phyloP scores from a whole-genome alignment of 2,888 invertebrate genomes.

The Cosmia pyralina region DNA sequence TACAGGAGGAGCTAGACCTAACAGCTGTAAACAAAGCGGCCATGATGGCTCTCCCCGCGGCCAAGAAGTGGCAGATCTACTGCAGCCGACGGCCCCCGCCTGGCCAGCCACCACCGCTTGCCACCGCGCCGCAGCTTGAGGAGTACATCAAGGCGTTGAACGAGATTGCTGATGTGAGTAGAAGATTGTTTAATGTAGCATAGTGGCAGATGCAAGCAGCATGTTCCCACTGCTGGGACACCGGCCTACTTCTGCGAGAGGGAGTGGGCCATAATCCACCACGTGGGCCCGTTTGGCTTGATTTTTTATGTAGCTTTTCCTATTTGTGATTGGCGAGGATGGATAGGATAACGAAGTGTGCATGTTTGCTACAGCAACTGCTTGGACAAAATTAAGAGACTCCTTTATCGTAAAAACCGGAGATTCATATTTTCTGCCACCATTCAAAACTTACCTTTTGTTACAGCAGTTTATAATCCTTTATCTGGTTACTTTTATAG shows the following conservation, averaged over 20 bases:
- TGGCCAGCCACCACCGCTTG: constrained; percentile 83
- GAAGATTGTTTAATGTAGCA: background rate
- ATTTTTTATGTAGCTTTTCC: background rate
- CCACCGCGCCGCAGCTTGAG: constrained; percentile 95
- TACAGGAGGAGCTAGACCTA: constrained; percentile 97
- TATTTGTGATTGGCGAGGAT: no score
- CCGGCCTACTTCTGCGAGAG: background rate
- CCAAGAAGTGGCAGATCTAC: constrained; percentile 99
- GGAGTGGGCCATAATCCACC: no score
- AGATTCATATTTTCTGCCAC: background rate
- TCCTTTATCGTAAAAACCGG: background rate
- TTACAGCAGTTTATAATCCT: background rate
- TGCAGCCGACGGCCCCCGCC: constrained; percentile 94
- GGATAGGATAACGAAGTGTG: no score
- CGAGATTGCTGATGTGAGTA: constrained; percentile 94
- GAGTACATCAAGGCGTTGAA: constrained; percentile 97
- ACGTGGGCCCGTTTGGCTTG: no score
- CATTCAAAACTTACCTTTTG: background rate
- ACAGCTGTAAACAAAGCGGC: constrained; percentile 98
- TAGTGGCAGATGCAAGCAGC: no score
- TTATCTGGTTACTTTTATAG: background rate
- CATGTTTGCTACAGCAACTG: background rate
- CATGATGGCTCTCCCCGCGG: constrained; percentile 97
- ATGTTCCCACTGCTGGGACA: background rate
- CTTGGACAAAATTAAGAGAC: background rate